phyloP scores from a whole-genome alignment of 2,113 vertebrate species.

The Halichoeres trimaculatus region DNA sequence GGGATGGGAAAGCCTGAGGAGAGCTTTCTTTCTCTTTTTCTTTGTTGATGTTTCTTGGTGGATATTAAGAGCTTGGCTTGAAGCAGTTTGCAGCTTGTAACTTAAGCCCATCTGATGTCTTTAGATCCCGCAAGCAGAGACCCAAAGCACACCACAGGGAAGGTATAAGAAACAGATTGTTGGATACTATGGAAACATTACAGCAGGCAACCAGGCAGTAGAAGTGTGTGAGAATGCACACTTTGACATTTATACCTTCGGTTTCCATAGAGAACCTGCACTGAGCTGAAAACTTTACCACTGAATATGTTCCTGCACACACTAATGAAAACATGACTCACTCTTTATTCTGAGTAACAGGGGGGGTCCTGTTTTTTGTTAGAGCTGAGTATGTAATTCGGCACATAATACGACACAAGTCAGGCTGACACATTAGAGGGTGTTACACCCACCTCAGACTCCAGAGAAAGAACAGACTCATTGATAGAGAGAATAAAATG shows the following conservation, averaged over 20 bases:
- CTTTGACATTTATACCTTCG: slow-evolving; percentile 20
- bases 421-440: neutral
- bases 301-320: neutral
- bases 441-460: neutral
- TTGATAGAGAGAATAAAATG: no score
- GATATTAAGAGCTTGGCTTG: slow-evolving; percentile 27
- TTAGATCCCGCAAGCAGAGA: slow-evolving; percentile 23
- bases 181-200: slow-evolving; percentile 5
- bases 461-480: neutral
- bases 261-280: slow-evolving; percentile 18
- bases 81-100: slow-evolving; percentile 31
- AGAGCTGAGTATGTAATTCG: neutral
- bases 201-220: slow-evolving; percentile 23
- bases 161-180: neutral
- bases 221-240: neutral
- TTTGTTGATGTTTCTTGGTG: slow-evolving; percentile 20
- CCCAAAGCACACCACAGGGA: slow-evolving; percentile 5
- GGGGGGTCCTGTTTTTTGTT: neutral
- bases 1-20: slow-evolving; percentile 8
- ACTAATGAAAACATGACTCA: neutral
- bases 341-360: neutral
- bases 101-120: slow-evolving; percentile 25
- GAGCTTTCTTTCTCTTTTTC: neutral
- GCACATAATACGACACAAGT: neutral
- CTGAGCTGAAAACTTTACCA: neutral